Evolutionary conservation across 2,888 invertebrate species (phyloP), one percentile per base, ranked within the genome.

Genomic region (Epicampocera succincta): DNA sequence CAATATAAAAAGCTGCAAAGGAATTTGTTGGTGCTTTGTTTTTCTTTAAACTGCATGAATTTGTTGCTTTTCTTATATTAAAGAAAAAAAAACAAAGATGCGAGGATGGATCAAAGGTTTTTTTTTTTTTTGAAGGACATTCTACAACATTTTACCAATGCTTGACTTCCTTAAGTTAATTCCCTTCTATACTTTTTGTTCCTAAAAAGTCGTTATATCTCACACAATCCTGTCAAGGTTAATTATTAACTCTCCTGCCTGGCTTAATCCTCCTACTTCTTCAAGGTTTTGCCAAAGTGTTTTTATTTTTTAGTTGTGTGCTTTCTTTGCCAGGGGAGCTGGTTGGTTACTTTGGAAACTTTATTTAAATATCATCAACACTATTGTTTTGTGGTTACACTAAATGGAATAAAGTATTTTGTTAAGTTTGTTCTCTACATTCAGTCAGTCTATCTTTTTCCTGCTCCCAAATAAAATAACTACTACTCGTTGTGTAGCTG

Each of bases 341-440:
- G n/a, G 69, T 56, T 77, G 44, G 38, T 60, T 48, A 56, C 65
- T 78, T 72, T 71, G 38, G 15, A 50, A 69, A 82, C 74, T 82
- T 74, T 82, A 74, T 82, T 82, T 82, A 75, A 78, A 82, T 82
- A 82, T 78, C 74, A 78, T 82, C 82, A 82, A 82, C 82, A 78
- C 82, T 78, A 82, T 82, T 82, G 82, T 82, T 82, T 78, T 82
- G 82, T 66, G 82, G 82, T 78, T 82, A 61, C 71, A 82, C 73
- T 78, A 78, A 74, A 82, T 82, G 73, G 71, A 82, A 82, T 74
- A 82, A 78, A 82, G 73, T 77, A 77, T 81, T 81, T 81, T 77
- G 69, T 74, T 78, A 71, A 71, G 52, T 74, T 82, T 74, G 50
- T 74, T 82, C 46, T 74, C 52, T n/a, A n/a, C n/a, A n/a, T n/a